These are phyloP conservation scores for Esox lucius DNA, from an alignment of 2,797 vertebrate species.

Conservation along the genomic window DNA sequence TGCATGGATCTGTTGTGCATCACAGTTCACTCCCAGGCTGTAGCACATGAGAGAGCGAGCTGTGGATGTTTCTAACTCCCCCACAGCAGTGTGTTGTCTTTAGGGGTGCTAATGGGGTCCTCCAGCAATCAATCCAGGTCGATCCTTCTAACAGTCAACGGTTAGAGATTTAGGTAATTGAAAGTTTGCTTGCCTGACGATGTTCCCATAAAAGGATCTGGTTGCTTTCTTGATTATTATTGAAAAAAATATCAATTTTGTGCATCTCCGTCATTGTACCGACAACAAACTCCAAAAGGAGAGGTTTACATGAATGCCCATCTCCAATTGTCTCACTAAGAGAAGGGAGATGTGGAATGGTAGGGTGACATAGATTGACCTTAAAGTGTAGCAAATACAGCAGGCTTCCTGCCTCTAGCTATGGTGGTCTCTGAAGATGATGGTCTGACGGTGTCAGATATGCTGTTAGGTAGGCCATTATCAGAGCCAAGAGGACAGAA, in stretches of 20 bases:
- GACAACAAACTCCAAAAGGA: neutral
- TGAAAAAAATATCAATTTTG: neutral
- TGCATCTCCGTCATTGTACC: neutral
- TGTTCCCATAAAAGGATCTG: neutral
- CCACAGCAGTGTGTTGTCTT: neutral
- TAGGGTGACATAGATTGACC: neutral
- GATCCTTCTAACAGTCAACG: neutral
- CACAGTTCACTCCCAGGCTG: neutral
- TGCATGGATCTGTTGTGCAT: conserved; percentile 1
- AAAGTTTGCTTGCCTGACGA: neutral
- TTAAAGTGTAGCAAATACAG: neutral
- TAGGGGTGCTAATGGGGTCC: neutral
- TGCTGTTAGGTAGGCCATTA: neutral
- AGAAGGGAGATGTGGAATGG: neutral
- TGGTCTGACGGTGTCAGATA: neutral
- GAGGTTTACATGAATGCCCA: neutral
- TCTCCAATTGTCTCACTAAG: neutral
- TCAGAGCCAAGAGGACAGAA: neutral
- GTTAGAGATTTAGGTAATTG: neutral
- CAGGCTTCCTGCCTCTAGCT: neutral
- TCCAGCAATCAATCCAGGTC: neutral
- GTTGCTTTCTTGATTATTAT: neutral
- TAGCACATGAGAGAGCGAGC: neutral
- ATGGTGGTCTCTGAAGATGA: neutral
- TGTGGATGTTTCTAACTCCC: neutral